A percentile compares a stretch with the other conserved stretches of the same genome.
phyloP scores from a whole-genome alignment of 1,140 invertebrate species.

The Acromyrmex echinatior region DNA sequence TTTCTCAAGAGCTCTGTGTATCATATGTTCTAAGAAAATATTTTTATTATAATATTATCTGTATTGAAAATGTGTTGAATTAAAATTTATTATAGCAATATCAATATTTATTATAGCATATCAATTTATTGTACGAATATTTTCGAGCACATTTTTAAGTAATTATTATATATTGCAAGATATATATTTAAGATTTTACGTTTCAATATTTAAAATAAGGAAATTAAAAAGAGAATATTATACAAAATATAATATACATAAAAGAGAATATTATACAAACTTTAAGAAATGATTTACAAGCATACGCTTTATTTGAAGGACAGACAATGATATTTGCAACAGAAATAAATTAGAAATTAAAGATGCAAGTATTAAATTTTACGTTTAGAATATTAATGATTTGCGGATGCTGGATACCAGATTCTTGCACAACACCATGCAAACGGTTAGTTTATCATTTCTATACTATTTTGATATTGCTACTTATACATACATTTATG shows the following conservation, averaged over 20 bases:
- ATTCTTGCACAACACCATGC: conserved; percentile 15
- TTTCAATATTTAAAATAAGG: conserved; percentile 17
- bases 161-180: neutral
- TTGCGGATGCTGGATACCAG: conserved; percentile 49
- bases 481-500: conserved; percentile 26
- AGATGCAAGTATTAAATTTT: conserved; percentile 46
- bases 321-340: neutral
- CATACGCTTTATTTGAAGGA: neutral
- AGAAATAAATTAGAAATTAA: neutral
- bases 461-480: neutral
- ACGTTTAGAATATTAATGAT: conserved; percentile 55
- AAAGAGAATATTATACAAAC: neutral
- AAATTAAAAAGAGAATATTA: neutral
- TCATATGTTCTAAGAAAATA: neutral
- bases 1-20: neutral
- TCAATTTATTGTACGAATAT: neutral
- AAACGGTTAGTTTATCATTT: conserved; percentile 20
- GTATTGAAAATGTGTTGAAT: too few species aligned
- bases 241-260: neutral
- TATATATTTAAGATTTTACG: neutral
- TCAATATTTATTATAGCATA: neutral
- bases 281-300: neutral
- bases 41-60: neutral
- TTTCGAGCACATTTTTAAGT: neutral
- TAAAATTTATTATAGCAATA: too few species aligned